A percentile compares a stretch with the other conserved stretches of the same genome.
These are phyloP conservation scores for Gobio gobio DNA, from an alignment of 2,113 vertebrate species.

Conservation along the genomic window DNA sequence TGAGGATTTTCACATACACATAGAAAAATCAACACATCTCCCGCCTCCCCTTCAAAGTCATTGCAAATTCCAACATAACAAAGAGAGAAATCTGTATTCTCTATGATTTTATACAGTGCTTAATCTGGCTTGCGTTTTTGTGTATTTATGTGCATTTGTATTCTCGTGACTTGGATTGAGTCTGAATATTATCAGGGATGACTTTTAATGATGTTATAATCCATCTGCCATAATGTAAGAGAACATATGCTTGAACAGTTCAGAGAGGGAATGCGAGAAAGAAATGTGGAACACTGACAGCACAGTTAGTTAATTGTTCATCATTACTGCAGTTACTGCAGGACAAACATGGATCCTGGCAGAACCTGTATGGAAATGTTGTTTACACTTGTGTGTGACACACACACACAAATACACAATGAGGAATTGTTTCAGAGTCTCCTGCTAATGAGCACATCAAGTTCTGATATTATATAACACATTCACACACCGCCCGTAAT, in stretches of 20 bases:
- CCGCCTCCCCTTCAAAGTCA: background rate
- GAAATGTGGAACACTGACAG: constrained; percentile 13
- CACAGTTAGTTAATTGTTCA: constrained; percentile 40
- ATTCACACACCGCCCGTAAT: background rate
- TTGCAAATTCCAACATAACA: background rate
- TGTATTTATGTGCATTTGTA: background rate
- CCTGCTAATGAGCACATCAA: constrained; percentile 57
- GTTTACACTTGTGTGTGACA: constrained; percentile 15
- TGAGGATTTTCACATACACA: background rate
- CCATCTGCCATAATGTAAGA: constrained; percentile 18
- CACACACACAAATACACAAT: constrained; percentile 41
- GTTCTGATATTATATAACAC: constrained; percentile 21
- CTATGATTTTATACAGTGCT: background rate
- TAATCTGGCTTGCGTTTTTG: background rate
- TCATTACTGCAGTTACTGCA: constrained; percentile 41
- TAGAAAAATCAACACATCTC: background rate
- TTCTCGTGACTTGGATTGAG: background rate
- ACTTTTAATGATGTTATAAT: constrained; percentile 27
- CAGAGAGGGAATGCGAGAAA: background rate
- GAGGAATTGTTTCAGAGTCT: constrained; percentile 43
- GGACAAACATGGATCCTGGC: constrained; percentile 50
- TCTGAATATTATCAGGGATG: constrained; percentile 14
- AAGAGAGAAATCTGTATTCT: background rate
- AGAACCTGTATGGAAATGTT: constrained; percentile 43
- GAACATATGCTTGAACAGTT: constrained; percentile 15